These are phyloP conservation scores for Glyptemys insculpta DNA, from an alignment of 2,797 vertebrate species.

Conservation along the genomic window DNA sequence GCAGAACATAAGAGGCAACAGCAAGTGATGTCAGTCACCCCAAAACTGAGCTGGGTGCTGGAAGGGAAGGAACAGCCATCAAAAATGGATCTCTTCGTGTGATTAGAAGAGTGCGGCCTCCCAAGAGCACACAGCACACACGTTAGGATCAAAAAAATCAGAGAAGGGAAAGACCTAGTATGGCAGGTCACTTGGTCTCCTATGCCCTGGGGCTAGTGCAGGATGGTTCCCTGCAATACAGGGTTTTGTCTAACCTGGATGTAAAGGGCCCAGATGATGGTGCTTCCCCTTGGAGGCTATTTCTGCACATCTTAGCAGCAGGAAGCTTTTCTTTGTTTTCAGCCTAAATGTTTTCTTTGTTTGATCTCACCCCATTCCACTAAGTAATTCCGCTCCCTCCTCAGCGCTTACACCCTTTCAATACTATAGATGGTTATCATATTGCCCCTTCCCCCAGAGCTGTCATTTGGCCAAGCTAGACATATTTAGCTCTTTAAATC, in stretches of 20 bases:
- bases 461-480: neutral
- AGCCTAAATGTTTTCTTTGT: neutral
- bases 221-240: neutral
- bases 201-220: neutral
- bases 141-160: neutral
- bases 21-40: neutral
- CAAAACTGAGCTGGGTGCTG: neutral
- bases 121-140: neutral
- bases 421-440: accelerated
- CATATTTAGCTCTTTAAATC: neutral
- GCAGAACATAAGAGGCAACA: neutral
- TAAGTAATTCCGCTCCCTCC: neutral
- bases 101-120: neutral
- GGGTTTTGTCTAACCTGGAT: neutral
- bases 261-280: neutral
- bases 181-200: neutral
- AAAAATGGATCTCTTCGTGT: neutral
- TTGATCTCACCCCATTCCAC: neutral
- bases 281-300: neutral
- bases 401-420: neutral
- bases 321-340: neutral
- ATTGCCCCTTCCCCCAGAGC: neutral
- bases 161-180: neutral
- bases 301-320: neutral
- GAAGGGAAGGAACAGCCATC: neutral